Base-by-base conservation (phyloP, 2,888 invertebrate genomes). In the Argynnis bischoffii region DNA sequence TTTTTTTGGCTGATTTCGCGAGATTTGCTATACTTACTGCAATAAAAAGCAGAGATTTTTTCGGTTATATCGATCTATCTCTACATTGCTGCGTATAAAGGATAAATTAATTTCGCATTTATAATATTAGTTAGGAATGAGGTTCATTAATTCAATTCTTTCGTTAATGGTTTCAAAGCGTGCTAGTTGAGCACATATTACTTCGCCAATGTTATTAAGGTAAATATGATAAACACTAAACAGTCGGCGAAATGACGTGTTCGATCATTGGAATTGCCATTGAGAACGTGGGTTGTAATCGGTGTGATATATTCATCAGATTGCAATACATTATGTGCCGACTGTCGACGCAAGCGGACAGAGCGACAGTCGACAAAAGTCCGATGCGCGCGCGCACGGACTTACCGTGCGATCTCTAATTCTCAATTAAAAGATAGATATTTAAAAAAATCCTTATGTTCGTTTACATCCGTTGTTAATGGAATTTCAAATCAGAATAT, bases 331-430 rank as follows among this genome's bases (percentile, higher is more conserved):
- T 77, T 75, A 69, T 80, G 82, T 79, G 75, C 70, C 72, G 47
- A 63, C 64, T 79, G 75, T 70, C 72, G 47, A 63, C 64, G 71
- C 63, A 73, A 67, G 56, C 70, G 67, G 71, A 76, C 78, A 76
- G 77, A 75, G 77, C 78, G 73, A 71, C 76, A 69, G 69, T 72
- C 66, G 72, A 69, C 63, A 70, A 73, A 74, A 76, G 72, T 77
- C 78, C 84, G 86, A 88, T 83, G 88, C 85, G 87, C 82, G 79
- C 74, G 83, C 86, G 87, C 84, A 73, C 71, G 70, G 76, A 50
- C 61, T 2, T 48, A 16, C 2, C n/a, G 59, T 48, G 59, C 76
- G 72, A 55, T 60, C 64, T 53, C 63, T 31, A 21, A 11, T 26
- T 50, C n/a, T 59, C 46, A 26, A 18, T 14, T 53, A 61, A 53